Conservation (phyloP, 2,888 invertebrate genomes). For the Leucania comma region DNA sequence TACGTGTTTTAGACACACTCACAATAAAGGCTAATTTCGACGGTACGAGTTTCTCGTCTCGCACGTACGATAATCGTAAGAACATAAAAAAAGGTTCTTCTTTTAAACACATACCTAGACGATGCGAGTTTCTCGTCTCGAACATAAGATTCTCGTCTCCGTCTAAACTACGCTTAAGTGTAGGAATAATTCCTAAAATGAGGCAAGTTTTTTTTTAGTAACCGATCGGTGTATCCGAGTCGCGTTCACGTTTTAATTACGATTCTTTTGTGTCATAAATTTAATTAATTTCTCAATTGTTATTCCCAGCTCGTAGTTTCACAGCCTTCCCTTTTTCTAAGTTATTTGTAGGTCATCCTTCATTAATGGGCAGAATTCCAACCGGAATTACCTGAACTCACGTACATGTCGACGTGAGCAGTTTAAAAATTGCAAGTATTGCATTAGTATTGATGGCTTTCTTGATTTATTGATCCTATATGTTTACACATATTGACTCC, state of each 20-base stretch:
- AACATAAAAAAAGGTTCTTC: too few species aligned
- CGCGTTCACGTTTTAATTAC: constrained; percentile 45
- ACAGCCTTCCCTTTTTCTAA: constrained; percentile 59
- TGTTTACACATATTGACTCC: background rate
- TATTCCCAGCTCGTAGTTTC: constrained; percentile 48
- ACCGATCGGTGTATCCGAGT: too few species aligned
- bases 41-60: too few species aligned
- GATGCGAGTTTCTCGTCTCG: too few species aligned
- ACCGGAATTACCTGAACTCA: constrained; percentile 61
- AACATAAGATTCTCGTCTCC: too few species aligned
- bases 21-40: too few species aligned
- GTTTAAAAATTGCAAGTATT: constrained; percentile 50
- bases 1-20: too few species aligned
- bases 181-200: too few species aligned
- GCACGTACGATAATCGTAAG: too few species aligned
- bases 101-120: too few species aligned
- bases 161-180: too few species aligned
- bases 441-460: constrained; percentile 27
- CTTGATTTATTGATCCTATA: constrained; percentile 19
- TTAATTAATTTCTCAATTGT: constrained; percentile 46
- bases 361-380: constrained; percentile 63
- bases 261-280: constrained; percentile 39
- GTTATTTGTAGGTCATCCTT: constrained; percentile 63
- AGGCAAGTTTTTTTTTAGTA: too few species aligned
- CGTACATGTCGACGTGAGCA: constrained; percentile 53